Conservation (phyloP, 2,888 invertebrate genomes). For the Corbicula japonica region DNA sequence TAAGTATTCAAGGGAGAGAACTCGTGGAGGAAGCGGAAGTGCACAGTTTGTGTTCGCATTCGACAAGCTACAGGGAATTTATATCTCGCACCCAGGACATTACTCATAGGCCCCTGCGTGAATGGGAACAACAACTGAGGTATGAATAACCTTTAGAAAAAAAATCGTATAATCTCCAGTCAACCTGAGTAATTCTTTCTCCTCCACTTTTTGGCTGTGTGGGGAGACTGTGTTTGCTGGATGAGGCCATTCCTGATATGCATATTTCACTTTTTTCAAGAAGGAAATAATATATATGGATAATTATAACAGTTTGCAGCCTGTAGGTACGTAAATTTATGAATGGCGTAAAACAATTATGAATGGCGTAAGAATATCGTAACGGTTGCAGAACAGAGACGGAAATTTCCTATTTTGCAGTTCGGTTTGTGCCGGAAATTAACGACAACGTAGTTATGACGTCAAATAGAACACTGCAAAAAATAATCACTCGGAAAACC, state of each 20-base stretch:
- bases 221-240: neutral
- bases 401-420: no score
- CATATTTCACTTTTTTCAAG: neutral
- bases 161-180: neutral
- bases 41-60: conserved; percentile 12
- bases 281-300: no score
- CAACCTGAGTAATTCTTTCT: neutral
- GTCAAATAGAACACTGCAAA: no score
- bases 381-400: no score
- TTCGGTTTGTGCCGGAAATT: no score
- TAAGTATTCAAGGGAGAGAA: neutral
- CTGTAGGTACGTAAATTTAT: no score
- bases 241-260: neutral
- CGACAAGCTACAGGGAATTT: conserved; percentile 20
- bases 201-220: neutral
- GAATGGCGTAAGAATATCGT: no score
- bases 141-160: neutral
- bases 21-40: neutral
- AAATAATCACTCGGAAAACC: no score
- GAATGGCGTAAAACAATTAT: no score
- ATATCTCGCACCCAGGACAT: conserved; percentile 48
- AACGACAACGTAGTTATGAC: no score
- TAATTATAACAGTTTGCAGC: no score
- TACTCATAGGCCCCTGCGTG: conserved; percentile 46
- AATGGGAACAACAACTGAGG: conserved; percentile 41